phyloP scores from a whole-genome alignment of 2,113 vertebrate genomes.

The Antennarius striatus region DNA sequence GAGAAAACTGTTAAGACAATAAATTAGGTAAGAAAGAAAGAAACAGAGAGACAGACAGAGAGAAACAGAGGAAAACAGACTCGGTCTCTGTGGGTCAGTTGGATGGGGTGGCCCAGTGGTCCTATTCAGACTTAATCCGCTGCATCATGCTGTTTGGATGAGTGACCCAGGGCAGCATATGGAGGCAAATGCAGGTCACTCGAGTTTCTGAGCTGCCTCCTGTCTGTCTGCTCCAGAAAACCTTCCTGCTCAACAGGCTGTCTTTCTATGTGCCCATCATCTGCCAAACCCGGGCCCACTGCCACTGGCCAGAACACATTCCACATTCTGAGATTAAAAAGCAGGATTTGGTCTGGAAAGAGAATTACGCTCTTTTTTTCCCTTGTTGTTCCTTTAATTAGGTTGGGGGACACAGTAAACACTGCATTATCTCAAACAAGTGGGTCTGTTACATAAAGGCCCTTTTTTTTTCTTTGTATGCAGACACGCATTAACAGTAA shows the following conservation, averaged over 20 bases:
- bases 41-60: background rate
- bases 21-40: background rate
- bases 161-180: conserved; percentile 63
- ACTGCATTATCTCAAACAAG: conserved; percentile 42
- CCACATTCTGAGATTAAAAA: conserved; percentile 64
- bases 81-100: conserved; percentile 37
- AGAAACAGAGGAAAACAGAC: background rate
- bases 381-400: conserved; percentile 3
- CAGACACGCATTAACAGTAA: background rate
- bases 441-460: conserved; percentile 58
- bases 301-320: conserved; percentile 64
- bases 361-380: conserved; percentile 60
- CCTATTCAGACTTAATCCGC: conserved; percentile 64
- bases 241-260: conserved; percentile 48
- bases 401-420: conserved; percentile 14
- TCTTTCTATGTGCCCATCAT: conserved; percentile 38
- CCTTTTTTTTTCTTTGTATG: conserved; percentile 14
- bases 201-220: conserved; percentile 57
- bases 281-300: conserved; percentile 52
- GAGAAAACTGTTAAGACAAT: background rate
- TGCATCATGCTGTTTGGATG: conserved; percentile 47
- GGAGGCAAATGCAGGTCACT: conserved; percentile 74
- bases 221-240: conserved; percentile 70
- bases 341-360: conserved; percentile 62
- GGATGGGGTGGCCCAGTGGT: conserved; percentile 31